phyloP scores from a whole-genome alignment of 2,888 invertebrate genomes.

The Bombylius major region DNA sequence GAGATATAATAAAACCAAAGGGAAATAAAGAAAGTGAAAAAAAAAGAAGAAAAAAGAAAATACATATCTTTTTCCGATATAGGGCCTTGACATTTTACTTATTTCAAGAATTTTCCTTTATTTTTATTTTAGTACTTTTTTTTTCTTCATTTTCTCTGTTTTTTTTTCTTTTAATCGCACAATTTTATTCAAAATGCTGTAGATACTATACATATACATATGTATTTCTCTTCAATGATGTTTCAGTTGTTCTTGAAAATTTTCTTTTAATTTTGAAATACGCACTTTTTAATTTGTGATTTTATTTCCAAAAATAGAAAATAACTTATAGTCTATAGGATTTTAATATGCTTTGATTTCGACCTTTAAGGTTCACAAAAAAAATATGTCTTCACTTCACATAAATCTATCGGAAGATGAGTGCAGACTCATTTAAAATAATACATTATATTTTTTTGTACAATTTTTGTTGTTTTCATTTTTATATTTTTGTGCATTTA shows the following conservation, averaged over 20 bases:
- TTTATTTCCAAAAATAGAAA: neutral
- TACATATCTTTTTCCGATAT: neutral
- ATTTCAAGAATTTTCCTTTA: constrained; percentile 6
- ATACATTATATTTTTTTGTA: too few relatives aligned
- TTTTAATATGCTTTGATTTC: neutral
- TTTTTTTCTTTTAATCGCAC: too few relatives aligned
- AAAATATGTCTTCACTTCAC: constrained; percentile 1
- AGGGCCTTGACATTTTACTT: constrained; percentile 7
- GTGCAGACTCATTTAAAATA: constrained; percentile 1
- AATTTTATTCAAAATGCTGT: too few relatives aligned
- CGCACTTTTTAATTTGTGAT: neutral
- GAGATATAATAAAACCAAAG: too few relatives aligned
- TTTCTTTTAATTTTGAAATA: neutral
- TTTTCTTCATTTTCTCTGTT: too few relatives aligned
- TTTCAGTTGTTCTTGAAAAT: neutral
- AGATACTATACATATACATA: too few relatives aligned
- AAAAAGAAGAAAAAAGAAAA: neutral
- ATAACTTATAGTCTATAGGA: neutral
- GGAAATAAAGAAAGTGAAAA: too few relatives aligned
- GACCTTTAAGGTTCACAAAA: constrained; percentile 1
- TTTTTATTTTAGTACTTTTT: constrained; percentile 1
- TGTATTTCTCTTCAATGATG: too few relatives aligned
- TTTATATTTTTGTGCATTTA: too few relatives aligned
- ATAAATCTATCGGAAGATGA: constrained; percentile 6
- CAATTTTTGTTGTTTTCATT: too few relatives aligned